Evolutionary conservation across 2,797 vertebrate species (phyloP), one percentile per base, ranked within the genome.

Genomic region (Amniataba percoides): DNA sequence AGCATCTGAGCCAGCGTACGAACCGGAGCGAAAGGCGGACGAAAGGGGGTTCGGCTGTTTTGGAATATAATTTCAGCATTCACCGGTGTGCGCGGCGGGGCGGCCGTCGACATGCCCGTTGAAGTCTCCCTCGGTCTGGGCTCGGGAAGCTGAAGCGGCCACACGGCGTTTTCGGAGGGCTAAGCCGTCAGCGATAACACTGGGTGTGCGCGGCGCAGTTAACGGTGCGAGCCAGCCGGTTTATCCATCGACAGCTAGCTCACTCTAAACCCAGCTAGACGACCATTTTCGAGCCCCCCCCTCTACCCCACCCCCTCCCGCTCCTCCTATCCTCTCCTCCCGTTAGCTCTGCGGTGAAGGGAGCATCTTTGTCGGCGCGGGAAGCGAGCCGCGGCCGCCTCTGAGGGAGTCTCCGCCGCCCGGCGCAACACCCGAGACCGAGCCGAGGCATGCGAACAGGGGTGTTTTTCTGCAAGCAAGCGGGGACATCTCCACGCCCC

Each of bases 401-500:
- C 84, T 11, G 74, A 53, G 58, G 76, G 49, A 71, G 66, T 40
- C 73, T 46, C 27, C 27, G 27, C 27, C 27, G 27, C 27, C 27
- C 27, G 27, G 27, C 27, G 71, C 71, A 25, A 59, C 3, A 59
- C 36, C 62, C 66, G 3, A 59, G 67, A 60, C 80, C 21, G 21
- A 80, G 61, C 75, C 76, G 80, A 82, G 82, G 78, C 82, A 87
- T 90, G 92, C 85, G 40, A 79, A 82, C 75, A 74, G 82, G 58
- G 69, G 71, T 49, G 74, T 78, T 87, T 82, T 80, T 86, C 71
- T 86, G 86, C 84, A 70, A 77, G 76, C 84, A 68, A 88, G 85
- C 80, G 89, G 87, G 90, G 90, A 88, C 78, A 85, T 85, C 74
- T 92, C 89, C 89, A 86, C 91, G 83, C 90, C 92, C 86, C 34